Evolutionary conservation across 1,140 invertebrate genomes (phyloP), one percentile per base, ranked within the genome.

Genomic region (Ephestia elutella): DNA sequence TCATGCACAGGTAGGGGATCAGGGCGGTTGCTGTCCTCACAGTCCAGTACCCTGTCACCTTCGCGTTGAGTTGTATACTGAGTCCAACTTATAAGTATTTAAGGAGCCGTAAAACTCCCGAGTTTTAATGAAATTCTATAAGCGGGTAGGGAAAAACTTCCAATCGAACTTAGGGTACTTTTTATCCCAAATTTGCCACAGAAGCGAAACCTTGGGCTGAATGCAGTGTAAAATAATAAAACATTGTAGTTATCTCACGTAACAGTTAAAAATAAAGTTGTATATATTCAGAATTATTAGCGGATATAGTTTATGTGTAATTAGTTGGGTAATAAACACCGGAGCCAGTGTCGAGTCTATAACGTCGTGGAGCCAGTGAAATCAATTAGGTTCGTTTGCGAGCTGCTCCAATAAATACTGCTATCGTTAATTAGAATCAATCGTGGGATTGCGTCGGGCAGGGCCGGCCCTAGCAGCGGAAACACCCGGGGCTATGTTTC

Each of bases 341-440:
- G 13, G 38, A 15, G 21, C 19, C 19, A 25, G 19, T 53, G 50
- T 53, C 20, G 21, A 53, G 50, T 53, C 17, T 50, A 50, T 50
- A 53, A 25, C 50, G 21, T 32, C 19, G 50, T n/a, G 59, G 62
- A 69, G 70, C 21, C 70, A 78, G 75, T 67, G 64, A 80, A 83
- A 86, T 86, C 82, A 87, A 87, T 87, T 87, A 86, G 77, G 72
- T 82, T 74, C 76, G 79, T 85, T 85, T 83, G 80, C 76, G 72
- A 81, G 75, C 77, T 74, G 78, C 71, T 82, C 78, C 77, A 84
- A 86, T 86, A 87, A 87, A 87, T 87, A 87, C 73, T 80, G 73
- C 69, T 87, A 87, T 87, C 84, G 75, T 82, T 87, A 87, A 87
- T 87, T 86, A 86, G 81, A 86, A 87, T 87, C 84, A 86, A 83